A percentile compares a stretch with the other conserved stretches of the same genome.
phyloP scores from a whole-genome alignment of 1,140 invertebrate genomes.

The Platorchestia sp. region DNA sequence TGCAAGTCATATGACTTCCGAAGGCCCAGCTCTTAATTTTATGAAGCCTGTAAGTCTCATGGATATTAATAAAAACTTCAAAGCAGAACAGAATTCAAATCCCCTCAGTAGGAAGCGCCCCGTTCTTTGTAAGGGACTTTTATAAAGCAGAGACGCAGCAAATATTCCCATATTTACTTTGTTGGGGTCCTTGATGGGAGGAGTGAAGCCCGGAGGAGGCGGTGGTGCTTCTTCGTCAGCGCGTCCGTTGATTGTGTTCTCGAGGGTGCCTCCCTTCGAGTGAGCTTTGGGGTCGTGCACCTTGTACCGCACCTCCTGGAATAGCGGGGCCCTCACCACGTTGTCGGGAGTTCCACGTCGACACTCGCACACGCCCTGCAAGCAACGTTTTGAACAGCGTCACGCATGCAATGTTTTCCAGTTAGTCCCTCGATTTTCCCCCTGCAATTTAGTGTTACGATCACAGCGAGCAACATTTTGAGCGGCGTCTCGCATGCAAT shows the following conservation, averaged over 20 bases:
- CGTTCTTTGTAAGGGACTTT: background rate
- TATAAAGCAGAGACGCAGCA: background rate
- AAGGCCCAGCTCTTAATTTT: background rate
- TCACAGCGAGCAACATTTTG: too few species aligned
- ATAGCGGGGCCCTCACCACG: constrained; percentile 69
- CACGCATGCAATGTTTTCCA: background rate
- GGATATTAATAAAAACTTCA: background rate
- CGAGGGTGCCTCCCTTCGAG: constrained; percentile 89
- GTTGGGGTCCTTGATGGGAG: constrained; percentile 62
- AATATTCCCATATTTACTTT: constrained; percentile 58
- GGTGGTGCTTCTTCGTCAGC: constrained; percentile 73
- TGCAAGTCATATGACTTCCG: background rate
- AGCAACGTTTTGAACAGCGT: background rate
- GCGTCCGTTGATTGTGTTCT: constrained; percentile 89
- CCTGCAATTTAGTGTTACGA: too few species aligned
- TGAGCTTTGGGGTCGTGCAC: constrained; percentile 92
- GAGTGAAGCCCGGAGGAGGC: constrained; percentile 74
- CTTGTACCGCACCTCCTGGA: constrained; percentile 94
- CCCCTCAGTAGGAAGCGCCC: background rate
- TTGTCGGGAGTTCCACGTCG: constrained; percentile 47
- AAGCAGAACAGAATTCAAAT: background rate
- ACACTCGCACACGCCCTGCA: constrained; percentile 47
- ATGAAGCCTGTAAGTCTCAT: background rate
- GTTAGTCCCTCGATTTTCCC: too few species aligned
- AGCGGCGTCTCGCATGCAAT: too few species aligned